Percentiles rank a stretch among this genome's conserved stretches.
Conservation (phyloP, 2,113 vertebrate species). For the Bubalus kerabau region DNA sequence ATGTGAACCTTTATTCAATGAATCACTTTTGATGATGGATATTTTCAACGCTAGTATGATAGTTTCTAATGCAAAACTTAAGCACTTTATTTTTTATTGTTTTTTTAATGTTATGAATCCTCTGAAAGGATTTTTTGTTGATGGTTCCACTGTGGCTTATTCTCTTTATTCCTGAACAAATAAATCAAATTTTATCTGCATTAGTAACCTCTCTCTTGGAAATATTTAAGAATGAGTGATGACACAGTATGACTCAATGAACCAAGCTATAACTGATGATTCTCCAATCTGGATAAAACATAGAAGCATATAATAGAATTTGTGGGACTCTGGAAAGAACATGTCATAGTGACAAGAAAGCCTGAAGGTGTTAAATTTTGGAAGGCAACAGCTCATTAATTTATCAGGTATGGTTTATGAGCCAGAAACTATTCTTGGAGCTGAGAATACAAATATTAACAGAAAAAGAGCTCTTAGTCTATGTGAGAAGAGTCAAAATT, state of each 20-base stretch:
- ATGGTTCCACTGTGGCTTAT: conserved; percentile 65
- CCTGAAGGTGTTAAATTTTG: neutral
- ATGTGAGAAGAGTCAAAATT: rapidly evolving
- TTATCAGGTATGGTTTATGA: neutral
- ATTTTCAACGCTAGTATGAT: conserved; percentile 59
- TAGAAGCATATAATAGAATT: neutral
- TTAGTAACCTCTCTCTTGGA: conserved; percentile 67
- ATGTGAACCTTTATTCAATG: conserved; percentile 47
- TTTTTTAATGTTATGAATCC: conserved; percentile 68
- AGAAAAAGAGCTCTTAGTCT: neutral
- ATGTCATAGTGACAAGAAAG: neutral
- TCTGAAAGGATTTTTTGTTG: conserved; percentile 74
- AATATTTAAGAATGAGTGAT: conserved; percentile 77
- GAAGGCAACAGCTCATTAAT: neutral
- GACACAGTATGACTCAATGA: conserved; percentile 63
- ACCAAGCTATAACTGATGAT: conserved; percentile 61
- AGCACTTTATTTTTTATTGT: conserved; percentile 60
- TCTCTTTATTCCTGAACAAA: conserved; percentile 65
- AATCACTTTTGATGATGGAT: conserved; percentile 56
- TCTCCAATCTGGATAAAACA: conserved; percentile 19
- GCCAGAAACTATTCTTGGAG: neutral
- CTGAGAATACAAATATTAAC: neutral
- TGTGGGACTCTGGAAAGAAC: neutral
- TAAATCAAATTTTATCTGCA: conserved; percentile 78
- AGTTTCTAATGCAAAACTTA: conserved; percentile 62